Evolutionary conservation across 2,797 vertebrate species (phyloP).

Genomic region (Gambelia wislizenii): DNA sequence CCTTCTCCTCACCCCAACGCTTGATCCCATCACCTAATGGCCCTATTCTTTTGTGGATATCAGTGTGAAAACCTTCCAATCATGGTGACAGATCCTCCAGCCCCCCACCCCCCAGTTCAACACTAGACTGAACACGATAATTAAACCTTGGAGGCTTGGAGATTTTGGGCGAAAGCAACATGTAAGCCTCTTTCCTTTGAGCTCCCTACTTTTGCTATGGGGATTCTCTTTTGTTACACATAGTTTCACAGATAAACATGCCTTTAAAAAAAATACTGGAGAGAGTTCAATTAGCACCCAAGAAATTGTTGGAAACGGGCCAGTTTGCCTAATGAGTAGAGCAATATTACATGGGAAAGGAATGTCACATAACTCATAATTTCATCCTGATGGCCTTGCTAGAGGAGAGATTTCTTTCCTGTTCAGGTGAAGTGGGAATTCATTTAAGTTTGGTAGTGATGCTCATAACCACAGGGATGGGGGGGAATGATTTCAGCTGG

Average conservation of each 20-base stretch:
- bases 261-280: conserved; percentile 78
- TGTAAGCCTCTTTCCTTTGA: conserved; percentile 67
- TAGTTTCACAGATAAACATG: conserved; percentile 93
- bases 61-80: conserved; percentile 84
- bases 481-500: conserved; percentile 4
- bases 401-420: accelerated
- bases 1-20: conserved; percentile 16
- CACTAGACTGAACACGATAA: conserved; percentile 90
- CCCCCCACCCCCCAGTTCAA: conserved; percentile 72
- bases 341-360: conserved; percentile 58
- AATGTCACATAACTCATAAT: neutral
- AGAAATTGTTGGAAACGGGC: conserved; percentile 73
- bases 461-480: neutral
- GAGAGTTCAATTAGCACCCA: conserved; percentile 86
- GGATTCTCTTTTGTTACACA: conserved; percentile 93
- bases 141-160: conserved; percentile 88
- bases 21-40: conserved; percentile 30
- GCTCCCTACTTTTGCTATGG: conserved; percentile 85
- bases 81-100: conserved; percentile 70
- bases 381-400: neutral
- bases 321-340: conserved; percentile 79
- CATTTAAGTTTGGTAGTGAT: neutral
- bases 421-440: neutral
- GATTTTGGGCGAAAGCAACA: conserved; percentile 83
- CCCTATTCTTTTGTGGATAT: conserved; percentile 70